These are phyloP conservation scores for Gnathonemus longibarbis DNA, from an alignment of 2,113 vertebrate species.

Conservation along the genomic window DNA sequence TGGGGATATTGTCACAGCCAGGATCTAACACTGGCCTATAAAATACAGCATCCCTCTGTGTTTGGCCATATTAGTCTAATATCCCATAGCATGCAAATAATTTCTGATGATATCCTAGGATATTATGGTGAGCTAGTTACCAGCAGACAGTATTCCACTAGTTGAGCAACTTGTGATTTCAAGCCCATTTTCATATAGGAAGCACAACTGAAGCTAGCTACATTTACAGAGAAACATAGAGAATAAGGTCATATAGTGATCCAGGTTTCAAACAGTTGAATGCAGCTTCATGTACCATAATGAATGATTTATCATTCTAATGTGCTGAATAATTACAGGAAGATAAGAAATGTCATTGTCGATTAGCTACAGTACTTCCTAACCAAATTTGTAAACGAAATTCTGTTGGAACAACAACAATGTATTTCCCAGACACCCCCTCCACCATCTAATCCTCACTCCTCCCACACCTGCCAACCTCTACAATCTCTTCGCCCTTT, in stretches of 20 bases:
- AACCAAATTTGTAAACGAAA: neutral
- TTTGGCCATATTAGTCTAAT: neutral
- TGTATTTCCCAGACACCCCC: neutral
- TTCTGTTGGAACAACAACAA: neutral
- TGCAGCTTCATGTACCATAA: neutral
- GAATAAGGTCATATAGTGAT: neutral
- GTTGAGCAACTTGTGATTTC: neutral
- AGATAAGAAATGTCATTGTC: neutral
- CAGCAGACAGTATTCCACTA: neutral
- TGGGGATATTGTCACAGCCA: slow-evolving; percentile 26
- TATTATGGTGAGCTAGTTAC: neutral
- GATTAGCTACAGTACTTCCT: neutral
- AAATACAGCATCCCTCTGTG: neutral
- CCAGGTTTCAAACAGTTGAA: neutral
- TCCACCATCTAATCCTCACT: neutral
- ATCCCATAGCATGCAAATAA: neutral
- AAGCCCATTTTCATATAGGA: neutral
- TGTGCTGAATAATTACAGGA: neutral
- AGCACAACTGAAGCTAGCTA: neutral
- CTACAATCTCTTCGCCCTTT: neutral
- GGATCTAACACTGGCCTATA: neutral
- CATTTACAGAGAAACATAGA: neutral
- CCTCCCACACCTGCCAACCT: neutral
- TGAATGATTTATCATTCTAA: neutral
- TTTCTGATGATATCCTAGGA: neutral